phyloP scores from a whole-genome alignment of 1,140 invertebrate genomes.

The Druon quercuslanigerum region DNA sequence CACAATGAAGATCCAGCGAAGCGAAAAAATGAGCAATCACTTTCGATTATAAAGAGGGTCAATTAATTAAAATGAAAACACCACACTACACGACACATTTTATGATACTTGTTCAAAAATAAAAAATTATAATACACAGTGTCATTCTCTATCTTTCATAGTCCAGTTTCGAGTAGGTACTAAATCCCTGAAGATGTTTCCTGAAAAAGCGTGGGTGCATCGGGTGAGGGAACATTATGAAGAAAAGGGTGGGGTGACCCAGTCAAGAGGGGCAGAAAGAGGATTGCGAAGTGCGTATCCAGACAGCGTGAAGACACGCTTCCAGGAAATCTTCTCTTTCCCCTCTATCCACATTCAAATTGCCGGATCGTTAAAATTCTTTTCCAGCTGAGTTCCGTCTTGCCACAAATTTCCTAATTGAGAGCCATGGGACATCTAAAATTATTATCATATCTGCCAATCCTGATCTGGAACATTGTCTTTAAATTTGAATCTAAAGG shows the following conservation, averaged over 20 bases:
- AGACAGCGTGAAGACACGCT: conserved; percentile 72
- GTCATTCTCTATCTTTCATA: conserved; percentile 41
- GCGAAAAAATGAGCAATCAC: conserved; percentile 35
- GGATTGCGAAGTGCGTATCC: conserved; percentile 70
- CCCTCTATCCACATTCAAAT: conserved; percentile 52
- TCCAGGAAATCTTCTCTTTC: conserved; percentile 70
- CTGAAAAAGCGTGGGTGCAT: conserved; percentile 45
- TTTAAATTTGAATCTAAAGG: background rate
- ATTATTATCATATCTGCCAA: background rate
- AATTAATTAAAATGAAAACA: conserved; percentile 3
- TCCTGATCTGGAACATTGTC: background rate
- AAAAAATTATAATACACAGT: conserved; percentile 31
- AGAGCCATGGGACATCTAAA: background rate
- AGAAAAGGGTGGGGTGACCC: conserved; percentile 39
- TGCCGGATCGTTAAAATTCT: conserved; percentile 40
- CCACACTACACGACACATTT: conserved; percentile 21
- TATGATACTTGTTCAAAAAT: conserved; percentile 10
- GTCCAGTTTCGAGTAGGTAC: conserved; percentile 56
- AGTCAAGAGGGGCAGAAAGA: conserved; percentile 54
- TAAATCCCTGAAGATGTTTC: conserved; percentile 57
- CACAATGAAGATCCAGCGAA: conserved; percentile 25
- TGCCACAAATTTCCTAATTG: conserved; percentile 13
- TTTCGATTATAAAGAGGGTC: background rate
- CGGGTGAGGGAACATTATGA: conserved; percentile 42
- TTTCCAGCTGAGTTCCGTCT: conserved; percentile 22